Base-by-base conservation (phyloP, 2,888 invertebrate species). In the Dromius quadrimaculatus region DNA sequence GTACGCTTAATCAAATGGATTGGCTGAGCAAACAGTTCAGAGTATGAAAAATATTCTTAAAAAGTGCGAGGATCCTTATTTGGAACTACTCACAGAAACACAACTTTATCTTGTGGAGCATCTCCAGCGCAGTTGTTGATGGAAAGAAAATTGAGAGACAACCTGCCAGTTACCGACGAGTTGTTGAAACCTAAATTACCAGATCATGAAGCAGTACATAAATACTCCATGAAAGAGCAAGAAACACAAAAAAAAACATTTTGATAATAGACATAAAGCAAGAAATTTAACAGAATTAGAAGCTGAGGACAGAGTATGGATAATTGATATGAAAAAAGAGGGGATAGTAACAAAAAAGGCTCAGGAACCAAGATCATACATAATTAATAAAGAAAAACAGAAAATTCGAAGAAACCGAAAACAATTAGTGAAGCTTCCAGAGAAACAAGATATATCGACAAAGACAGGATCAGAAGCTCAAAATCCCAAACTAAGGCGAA, bases 41-140 rank as follows among this genome's bases (percentile, higher is more conserved):
- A 75, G 68, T 5, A 72, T 74, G 36, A 77, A 77, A 71, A 73
- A 73, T 6, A 73, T 76, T 41, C 57, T 75, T 28, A 3, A 73
- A 28, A 28, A n/a, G 8, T 28, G 28, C 28, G 28, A 28, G 8
- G 28, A 28, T 28, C 28, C 28, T 5, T 28, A 28, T 28, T 28
- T 28, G 28, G 28, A 8, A 5, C 8, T 28, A 8, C 28, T 28
- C 28, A 8, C 28, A 28, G 28, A 28, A 28, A 28, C 28, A 28
- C 28, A 28, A 5, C 28, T 28, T 28, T 28, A 28, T 28, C 28
- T 5, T 28, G 28, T 28, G 28, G 28, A 28, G 8, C 28, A 28
- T 28, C 28, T 28, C 28, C 28, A 28, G 28, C 28, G 8, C 28
- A 28, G 8, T 28, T 28, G 8, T 28, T 28, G 4, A 28, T 28